Conservation (phyloP, 2,888 invertebrate species). For the Cerceris ruficornis region DNA sequence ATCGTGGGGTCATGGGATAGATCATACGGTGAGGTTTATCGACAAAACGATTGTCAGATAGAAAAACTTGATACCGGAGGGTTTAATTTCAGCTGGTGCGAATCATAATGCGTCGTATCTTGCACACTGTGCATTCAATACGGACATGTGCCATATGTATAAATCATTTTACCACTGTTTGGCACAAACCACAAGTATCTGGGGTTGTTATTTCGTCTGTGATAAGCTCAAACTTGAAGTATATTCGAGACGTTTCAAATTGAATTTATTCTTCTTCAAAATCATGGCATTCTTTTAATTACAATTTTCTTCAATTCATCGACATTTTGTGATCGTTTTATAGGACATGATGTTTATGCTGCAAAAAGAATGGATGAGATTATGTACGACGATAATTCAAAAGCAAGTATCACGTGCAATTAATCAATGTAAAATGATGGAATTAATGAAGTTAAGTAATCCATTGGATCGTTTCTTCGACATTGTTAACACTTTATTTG, state of each 20-base stretch:
- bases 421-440: constrained; percentile 75
- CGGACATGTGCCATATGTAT: constrained; percentile 79
- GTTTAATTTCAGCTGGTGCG: constrained; percentile 68
- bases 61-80: not conserved
- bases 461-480: constrained; percentile 78
- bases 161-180: constrained; percentile 82
- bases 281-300: too few relatives aligned
- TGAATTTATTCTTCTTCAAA: not conserved
- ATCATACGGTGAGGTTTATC: constrained; percentile 64
- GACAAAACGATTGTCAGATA: not conserved
- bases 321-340: not conserved
- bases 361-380: constrained; percentile 81
- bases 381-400: constrained; percentile 75
- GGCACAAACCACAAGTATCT: constrained; percentile 81
- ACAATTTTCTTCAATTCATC: too few relatives aligned
- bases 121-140: constrained; percentile 67
- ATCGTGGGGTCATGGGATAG: constrained; percentile 82
- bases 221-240: constrained; percentile 67
- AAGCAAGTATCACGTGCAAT: constrained; percentile 78
- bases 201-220: constrained; percentile 82
- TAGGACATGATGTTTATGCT: constrained; percentile 79
- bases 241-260: not conserved
- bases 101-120: constrained; percentile 75
- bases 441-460: constrained; percentile 74
- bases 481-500: constrained; percentile 80